Evolutionary conservation across 2,797 vertebrate genomes (phyloP), one percentile per base, ranked within the genome.

Genomic region (Crossoptilon crossoptilon): DNA sequence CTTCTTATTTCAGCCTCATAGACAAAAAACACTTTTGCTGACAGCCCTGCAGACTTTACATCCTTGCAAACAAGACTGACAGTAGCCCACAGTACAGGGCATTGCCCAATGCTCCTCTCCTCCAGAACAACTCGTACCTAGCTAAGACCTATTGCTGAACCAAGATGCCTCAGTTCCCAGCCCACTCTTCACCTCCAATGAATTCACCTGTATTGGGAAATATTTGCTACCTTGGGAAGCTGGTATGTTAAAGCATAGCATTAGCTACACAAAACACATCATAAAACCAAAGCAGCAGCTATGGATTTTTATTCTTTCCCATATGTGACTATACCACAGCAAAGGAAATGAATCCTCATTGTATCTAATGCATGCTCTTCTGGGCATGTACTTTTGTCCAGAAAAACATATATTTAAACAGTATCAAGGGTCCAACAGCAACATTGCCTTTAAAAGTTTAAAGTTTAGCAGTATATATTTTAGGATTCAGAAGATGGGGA

Each of bases 401-500:
- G 68, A 96, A 94, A 22, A 41, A 88, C 29, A 19, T 62, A 77
- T 79, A 94, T 95, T 59, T 64, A 96, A 96, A 95, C 41, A 94
- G 39, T 67, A 91, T 75, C 55, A 77, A 64, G 51, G 29, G 75
- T 73, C 55, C 84, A 96, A 71, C 23, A 80, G 31, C 55, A 81
- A 33, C 26, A 48, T 13, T 63, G 35, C 53, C 44, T 93, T 93
- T 81, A 73, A 55, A 94, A 93, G 66, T 95, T 92, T 94, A 69
- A 94, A 93, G 73, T 96, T 94, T 92, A 91, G 76, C 91, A 92
- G 87, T 56, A 80, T 55, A 73, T 55, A 75, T 92, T 91, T 95
- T 92, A 87, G 94, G 91, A 91, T 85, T 91, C 95, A 74, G 46
- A 92, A 97, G 74, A 85, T 27, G 26, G 56, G 88, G 84, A 95